A percentile compares a stretch with the other conserved stretches of the same genome.
phyloP scores from a whole-genome alignment of 2,888 invertebrate species.

The Lingula anatina region DNA sequence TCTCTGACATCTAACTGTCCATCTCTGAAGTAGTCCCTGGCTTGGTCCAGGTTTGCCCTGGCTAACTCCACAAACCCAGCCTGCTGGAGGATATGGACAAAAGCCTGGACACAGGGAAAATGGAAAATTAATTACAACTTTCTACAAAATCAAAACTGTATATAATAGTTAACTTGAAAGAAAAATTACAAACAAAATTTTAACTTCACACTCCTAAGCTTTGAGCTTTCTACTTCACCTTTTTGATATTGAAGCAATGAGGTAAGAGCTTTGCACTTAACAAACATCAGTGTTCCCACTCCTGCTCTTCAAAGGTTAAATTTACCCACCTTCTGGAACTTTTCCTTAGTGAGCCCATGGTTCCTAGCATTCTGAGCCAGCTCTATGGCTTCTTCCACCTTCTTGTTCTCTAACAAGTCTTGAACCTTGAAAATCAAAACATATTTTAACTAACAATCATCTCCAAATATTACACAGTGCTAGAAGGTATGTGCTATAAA shows the following conservation, averaged over 20 bases:
- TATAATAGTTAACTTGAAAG: too few species aligned
- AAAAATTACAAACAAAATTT: too few species aligned
- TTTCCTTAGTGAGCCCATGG: slow-evolving; percentile 47
- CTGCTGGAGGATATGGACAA: slow-evolving; percentile 51
- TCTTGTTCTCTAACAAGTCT: slow-evolving; percentile 50
- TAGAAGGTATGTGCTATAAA: too few species aligned
- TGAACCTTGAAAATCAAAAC: slow-evolving; percentile 44
- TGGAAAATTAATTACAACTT: too few species aligned
- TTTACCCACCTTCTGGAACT: slow-evolving; percentile 45
- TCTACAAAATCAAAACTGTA: too few species aligned
- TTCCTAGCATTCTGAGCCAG: slow-evolving; percentile 53
- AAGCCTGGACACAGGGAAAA: slow-evolving; percentile 34
- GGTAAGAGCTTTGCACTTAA: too few species aligned
- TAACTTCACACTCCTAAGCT: too few species aligned
- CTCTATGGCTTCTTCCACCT: slow-evolving; percentile 56
- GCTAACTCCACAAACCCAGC: slow-evolving; percentile 56
- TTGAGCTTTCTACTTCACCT: too few species aligned
- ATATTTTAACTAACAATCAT: neutral
- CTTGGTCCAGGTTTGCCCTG: slow-evolving; percentile 53
- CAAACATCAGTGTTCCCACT: too few species aligned
- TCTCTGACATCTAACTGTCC: slow-evolving; percentile 54
- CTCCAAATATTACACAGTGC: neutral
- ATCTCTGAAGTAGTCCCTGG: slow-evolving; percentile 50
- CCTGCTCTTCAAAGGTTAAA: too few species aligned
- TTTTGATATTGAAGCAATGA: too few species aligned